Conservation (phyloP, 2,888 invertebrate genomes). For the Cantharis nigra region DNA sequence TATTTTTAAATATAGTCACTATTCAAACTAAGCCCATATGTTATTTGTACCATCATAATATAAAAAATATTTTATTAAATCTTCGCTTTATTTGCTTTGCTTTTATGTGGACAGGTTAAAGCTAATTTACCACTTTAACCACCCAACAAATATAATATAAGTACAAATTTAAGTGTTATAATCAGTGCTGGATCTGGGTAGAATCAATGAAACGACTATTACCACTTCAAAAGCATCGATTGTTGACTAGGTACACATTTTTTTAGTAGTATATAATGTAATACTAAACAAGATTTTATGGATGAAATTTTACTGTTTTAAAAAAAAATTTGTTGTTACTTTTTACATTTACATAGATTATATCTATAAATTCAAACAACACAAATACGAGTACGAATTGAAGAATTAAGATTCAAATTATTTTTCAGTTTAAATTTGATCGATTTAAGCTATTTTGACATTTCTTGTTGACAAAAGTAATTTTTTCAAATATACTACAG, state of each 20-base stretch:
- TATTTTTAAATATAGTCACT: neutral
- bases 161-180: neutral
- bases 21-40: neutral
- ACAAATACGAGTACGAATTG: too few species aligned
- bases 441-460: too few species aligned
- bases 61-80: neutral
- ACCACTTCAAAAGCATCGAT: neutral
- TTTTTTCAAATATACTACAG: too few species aligned
- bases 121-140: neutral
- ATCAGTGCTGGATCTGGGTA: neutral
- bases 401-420: too few species aligned
- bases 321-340: too few species aligned
- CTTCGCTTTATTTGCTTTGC: neutral
- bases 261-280: neutral
- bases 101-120: neutral
- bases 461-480: too few species aligned
- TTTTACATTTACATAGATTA: too few species aligned
- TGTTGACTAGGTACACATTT: neutral
- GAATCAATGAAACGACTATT: neutral
- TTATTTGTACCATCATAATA: neutral
- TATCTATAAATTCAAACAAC: too few species aligned
- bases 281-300: neutral
- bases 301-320: too few species aligned
- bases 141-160: neutral
- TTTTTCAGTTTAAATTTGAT: too few species aligned